phyloP scores from a whole-genome alignment of 2,888 invertebrate genomes.

The Teleogryllus oceanicus region DNA sequence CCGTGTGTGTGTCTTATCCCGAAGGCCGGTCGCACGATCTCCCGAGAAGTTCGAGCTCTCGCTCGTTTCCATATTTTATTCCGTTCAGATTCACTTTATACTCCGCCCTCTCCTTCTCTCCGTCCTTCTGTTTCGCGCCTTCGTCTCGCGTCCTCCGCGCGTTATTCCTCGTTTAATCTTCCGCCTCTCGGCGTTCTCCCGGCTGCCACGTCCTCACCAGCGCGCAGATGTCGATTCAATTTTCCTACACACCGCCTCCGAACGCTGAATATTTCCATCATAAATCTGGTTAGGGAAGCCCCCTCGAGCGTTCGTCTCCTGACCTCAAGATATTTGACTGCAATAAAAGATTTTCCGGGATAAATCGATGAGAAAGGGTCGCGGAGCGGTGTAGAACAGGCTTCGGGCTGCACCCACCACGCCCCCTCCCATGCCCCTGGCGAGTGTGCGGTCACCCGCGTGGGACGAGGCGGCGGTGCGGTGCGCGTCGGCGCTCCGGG shows the following conservation, averaged over 20 bases:
- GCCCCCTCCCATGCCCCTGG: too few relatives aligned
- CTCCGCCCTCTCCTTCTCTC: neutral
- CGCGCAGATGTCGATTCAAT: slow-evolving; percentile 23
- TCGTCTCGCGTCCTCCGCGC: neutral
- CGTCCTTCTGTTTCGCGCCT: neutral
- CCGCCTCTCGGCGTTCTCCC: neutral
- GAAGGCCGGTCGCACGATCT: too few relatives aligned
- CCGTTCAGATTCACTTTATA: neutral
- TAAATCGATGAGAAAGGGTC: neutral
- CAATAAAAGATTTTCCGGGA: neutral
- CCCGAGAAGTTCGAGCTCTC: too few relatives aligned
- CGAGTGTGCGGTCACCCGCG: too few relatives aligned
- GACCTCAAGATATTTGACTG: slow-evolving; percentile 12
- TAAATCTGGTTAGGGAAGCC: slow-evolving; percentile 25
- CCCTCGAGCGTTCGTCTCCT: neutral
- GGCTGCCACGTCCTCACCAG: neutral
- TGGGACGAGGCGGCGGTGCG: too few relatives aligned
- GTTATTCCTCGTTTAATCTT: neutral
- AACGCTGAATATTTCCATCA: slow-evolving; percentile 22
- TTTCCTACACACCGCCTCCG: slow-evolving; percentile 12
- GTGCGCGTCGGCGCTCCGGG: too few relatives aligned
- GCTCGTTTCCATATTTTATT: neutral
- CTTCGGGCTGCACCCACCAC: too few relatives aligned
- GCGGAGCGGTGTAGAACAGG: neutral
- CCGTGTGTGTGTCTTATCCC: too few relatives aligned